phyloP scores from a whole-genome alignment of 2,888 invertebrate genomes.

The Eupeodes luniger region DNA sequence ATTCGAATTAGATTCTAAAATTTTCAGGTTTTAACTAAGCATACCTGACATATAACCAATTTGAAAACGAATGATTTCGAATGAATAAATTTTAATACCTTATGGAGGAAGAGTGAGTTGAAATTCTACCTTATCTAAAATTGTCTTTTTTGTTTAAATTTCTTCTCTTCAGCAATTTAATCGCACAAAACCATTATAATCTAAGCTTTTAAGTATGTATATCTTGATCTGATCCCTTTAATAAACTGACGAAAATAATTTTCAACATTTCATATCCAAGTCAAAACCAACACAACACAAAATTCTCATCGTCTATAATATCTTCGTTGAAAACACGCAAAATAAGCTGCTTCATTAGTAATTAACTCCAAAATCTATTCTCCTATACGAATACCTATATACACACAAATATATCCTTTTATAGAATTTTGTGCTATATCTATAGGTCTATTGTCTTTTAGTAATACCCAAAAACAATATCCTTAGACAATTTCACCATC shows the following conservation, averaged over 20 bases:
- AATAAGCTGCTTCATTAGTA: constrained; percentile 4
- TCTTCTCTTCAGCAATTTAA: no score
- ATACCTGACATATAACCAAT: no score
- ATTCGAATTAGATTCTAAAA: no score
- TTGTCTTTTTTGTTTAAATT: no score
- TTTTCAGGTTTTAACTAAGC: no score
- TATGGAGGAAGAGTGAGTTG: no score
- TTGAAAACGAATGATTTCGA: no score
- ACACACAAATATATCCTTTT: no score
- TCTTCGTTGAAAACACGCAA: not conserved
- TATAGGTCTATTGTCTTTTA: not conserved
- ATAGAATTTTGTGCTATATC: not conserved
- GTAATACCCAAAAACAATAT: constrained; percentile 13
- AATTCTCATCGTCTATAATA: not conserved
- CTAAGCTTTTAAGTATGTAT: not conserved
- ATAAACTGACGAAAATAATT: constrained; percentile 22
- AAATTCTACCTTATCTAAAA: no score
- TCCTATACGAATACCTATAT: not conserved
- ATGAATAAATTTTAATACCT: no score
- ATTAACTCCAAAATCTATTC: constrained; percentile 22
- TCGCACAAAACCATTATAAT: not conserved
- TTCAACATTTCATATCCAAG: not conserved
- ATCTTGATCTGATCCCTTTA: not conserved
- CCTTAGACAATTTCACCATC: constrained; percentile 2
- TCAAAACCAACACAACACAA: not conserved